Conservation (phyloP, 2,888 invertebrate species). For the Hypena proboscidalis region DNA sequence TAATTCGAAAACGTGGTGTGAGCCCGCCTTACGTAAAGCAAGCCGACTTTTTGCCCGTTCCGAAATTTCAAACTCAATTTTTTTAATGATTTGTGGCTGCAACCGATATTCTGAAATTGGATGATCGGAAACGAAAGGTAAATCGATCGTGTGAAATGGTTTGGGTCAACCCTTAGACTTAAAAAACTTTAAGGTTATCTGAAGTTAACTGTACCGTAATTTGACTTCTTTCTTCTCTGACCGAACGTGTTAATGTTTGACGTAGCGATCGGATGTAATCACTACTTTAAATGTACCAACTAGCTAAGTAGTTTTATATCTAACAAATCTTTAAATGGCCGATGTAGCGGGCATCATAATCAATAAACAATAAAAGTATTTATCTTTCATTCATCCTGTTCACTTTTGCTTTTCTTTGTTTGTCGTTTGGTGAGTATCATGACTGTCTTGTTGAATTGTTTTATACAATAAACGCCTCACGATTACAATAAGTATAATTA, state of each 20-base stretch:
- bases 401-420: conserved; percentile 52
- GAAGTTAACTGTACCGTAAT: not conserved
- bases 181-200: conserved; percentile 22
- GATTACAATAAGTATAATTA: conserved; percentile 48
- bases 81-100: conserved; percentile 81
- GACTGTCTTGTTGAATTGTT: conserved; percentile 55
- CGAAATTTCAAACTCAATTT: conserved; percentile 73
- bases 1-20: conserved; percentile 73
- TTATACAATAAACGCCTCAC: conserved; percentile 50
- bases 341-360: conserved; percentile 36
- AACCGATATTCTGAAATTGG: conserved; percentile 80
- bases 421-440: conserved; percentile 52
- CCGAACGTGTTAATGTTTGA: too few species aligned
- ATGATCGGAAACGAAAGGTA: conserved; percentile 71
- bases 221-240: too few species aligned
- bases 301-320: conserved; percentile 38
- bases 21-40: conserved; percentile 74
- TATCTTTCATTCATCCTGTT: conserved; percentile 36
- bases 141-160: conserved; percentile 78
- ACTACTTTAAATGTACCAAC: conserved; percentile 23
- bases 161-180: conserved; percentile 47
- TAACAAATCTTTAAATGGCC: conserved; percentile 26
- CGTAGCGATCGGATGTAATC: conserved; percentile 1
- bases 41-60: conserved; percentile 78
- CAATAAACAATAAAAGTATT: conserved; percentile 30